Base-by-base conservation (phyloP, 2,888 invertebrate species). In the Sipha maydis region DNA sequence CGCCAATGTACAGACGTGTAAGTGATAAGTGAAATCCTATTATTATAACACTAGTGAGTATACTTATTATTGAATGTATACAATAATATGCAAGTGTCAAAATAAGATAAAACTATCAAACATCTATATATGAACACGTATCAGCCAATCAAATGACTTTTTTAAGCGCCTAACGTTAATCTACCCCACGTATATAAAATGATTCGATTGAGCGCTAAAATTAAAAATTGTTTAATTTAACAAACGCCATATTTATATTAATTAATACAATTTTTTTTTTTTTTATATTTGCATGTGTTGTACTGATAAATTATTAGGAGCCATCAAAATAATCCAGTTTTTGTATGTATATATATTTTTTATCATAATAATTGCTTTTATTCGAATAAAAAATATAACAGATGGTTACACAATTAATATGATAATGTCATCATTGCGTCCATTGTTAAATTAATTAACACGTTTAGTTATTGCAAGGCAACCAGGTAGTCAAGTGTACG, bases 261-360 rank as follows among this genome's bases (percentile, higher is more conserved):
- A 77, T 75, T 38, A 75, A 54, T 77, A 25, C 28, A 8, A 1
- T 76, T 41, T 76, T n/a, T 41, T n/a, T 61, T 21, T 8, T 48
- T 28, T 75, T 75, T 75, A 38, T 75, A 38, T 41, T 75, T n/a
- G 48, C 48, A 28, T 77, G 48, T 77, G n/a, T 4, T 17, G 48
- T 48, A 48, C 28, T n/a, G 48, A 48, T n/a, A n/a, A 71, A 76
- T 28, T 48, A n/a, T 48, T 28, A 7, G 5, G n/a, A 17, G 48
- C 28, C 14, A n/a, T 77, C 5, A 28, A 54, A 77, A 77, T 77
- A 48, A 54, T 48, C 48, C 28, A 54, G 9, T 48, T 77, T 77
- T 28, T 77, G n/a, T 77, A 21, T 77, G n/a, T 76, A 69, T 56
- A 19, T 56, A 56, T 56, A 54, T 56, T 77, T 48, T 77, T 21